Base-by-base conservation (phyloP, 2,888 invertebrate genomes). In the Campoletis raptor region DNA sequence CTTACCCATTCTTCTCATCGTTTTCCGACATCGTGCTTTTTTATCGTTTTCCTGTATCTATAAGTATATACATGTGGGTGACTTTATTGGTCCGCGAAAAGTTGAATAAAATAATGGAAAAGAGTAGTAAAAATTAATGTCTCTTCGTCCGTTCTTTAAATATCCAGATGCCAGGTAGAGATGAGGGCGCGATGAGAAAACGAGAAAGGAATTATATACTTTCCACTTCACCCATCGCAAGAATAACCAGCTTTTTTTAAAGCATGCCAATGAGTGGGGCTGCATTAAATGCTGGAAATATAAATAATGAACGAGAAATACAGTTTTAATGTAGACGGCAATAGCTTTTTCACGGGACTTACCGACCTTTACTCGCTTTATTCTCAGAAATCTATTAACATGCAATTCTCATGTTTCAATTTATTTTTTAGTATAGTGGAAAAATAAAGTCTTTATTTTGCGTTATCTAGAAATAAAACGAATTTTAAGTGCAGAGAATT, bases 1-100 rank as follows among this genome's bases (percentile, higher is more conserved):
- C 85, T 72, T 87, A 54, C 81, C 72, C 83, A 79, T 83, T 76
- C 64, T 45, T 15, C 66, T 7, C 21, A 30, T 66, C 64, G 57
- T 72, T 72, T 72, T 36, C 37, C 48, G 52, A 72, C 52, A 72
- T 74, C 69, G 79, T 45, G 18, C 78, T 77, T 77, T 45, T 70
- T 74, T 64, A 61, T 54, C 61, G 5, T 61, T 61, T 61, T 30
- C 1, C 30, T 15, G 6, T 30, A 30, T 30, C 30, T 52, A 52
- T 72, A 66, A 37, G 42, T 42, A 45, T 67, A 67, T 9, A 40
- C 73, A 40, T 54, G 40, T 30, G 12, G 52, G 40, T 64, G 70
- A 70, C 52, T 69, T 72, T 66, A 42, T 54, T 24, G 57, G 45
- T 64, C 18, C n/a, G 52, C 37, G 54, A 69, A 36, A 79, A 45